Evolutionary conservation across 1,140 invertebrate genomes (phyloP).

Genomic region (Leucophenga varia): DNA sequence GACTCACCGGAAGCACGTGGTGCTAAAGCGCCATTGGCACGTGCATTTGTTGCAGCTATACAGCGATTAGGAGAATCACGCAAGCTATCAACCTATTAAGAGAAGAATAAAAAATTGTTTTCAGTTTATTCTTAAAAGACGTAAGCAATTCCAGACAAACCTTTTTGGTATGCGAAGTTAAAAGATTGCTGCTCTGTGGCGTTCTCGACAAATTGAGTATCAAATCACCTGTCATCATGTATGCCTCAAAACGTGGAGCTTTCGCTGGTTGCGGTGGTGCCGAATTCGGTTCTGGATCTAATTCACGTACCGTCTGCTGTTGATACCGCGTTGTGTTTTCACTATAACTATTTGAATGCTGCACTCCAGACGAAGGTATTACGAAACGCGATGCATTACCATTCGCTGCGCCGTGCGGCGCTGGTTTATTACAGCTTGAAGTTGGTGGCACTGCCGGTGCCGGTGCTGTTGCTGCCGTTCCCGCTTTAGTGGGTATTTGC

Average conservation of each 20-base stretch:
- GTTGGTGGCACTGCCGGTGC: too few relatives aligned
- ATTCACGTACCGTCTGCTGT: slow-evolving; percentile 21
- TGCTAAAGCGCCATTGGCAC: slow-evolving; percentile 53
- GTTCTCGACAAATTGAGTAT: slow-evolving; percentile 87
- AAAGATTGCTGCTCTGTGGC: slow-evolving; percentile 64
- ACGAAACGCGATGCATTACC: slow-evolving; percentile 11
- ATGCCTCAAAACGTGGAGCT: slow-evolving; percentile 78
- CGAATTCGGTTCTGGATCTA: slow-evolving; percentile 43
- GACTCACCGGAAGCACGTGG: slow-evolving; percentile 58
- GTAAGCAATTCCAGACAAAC: slow-evolving; percentile 34
- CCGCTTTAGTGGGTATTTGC: slow-evolving; percentile 55
- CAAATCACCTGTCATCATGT: slow-evolving; percentile 96
- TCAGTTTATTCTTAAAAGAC: neutral
- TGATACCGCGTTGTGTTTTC: slow-evolving; percentile 34
- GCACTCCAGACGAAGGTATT: slow-evolving; percentile 25
- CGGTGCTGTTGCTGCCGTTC: slow-evolving; percentile 10
- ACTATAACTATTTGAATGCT: slow-evolving; percentile 50
- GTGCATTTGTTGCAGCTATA: slow-evolving; percentile 16
- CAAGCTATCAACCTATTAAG: slow-evolving; percentile 56
- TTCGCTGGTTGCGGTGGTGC: slow-evolving; percentile 56
- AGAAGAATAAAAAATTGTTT: neutral
- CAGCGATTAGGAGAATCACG: slow-evolving; percentile 55
- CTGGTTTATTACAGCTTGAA: slow-evolving; percentile 5
- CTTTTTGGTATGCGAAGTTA: slow-evolving; percentile 68
- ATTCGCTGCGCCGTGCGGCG: slow-evolving; percentile 13